Conservation (phyloP, 2,888 invertebrate species). For the Argyresthia goedartella region DNA sequence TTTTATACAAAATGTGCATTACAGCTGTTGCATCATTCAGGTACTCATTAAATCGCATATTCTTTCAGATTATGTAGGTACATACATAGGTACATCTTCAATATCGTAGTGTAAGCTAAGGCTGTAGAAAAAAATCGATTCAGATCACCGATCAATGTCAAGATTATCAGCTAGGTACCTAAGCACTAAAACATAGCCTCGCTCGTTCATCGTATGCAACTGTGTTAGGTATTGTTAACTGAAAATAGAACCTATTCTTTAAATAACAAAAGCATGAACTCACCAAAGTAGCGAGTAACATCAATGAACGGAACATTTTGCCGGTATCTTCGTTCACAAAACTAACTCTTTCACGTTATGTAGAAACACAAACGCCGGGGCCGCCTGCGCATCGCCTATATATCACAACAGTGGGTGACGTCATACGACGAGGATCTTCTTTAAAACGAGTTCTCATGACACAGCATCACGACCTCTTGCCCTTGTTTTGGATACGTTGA, state of each 20-base stretch:
- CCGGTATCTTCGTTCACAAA: constrained; percentile 34
- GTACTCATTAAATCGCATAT: too few relatives aligned
- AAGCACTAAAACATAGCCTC: too few relatives aligned
- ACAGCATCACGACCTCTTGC: neutral
- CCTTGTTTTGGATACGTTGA: neutral
- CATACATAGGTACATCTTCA: too few relatives aligned
- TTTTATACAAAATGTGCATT: too few relatives aligned
- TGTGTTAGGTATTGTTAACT: neutral
- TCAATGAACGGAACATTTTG: constrained; percentile 45
- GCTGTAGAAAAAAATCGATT: too few relatives aligned
- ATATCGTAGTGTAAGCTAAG: too few relatives aligned
- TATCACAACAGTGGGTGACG: constrained; percentile 53
- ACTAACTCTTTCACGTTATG: constrained; percentile 11
- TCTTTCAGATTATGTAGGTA: too few relatives aligned
- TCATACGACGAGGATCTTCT: constrained; percentile 21
- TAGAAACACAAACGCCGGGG: constrained; percentile 35
- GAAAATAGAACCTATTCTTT: neutral
- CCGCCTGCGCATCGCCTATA: constrained; percentile 54
- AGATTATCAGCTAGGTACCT: too few relatives aligned
- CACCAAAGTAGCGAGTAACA: constrained; percentile 37
- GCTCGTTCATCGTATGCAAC: neutral
- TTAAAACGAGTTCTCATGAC: neutral
- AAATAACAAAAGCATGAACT: constrained; percentile 19
- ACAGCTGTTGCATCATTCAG: too few relatives aligned
- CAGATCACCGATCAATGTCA: too few relatives aligned